Evolutionary conservation across 2,113 vertebrate species (phyloP).

Genomic region (Chloropsis cyanopogon): DNA sequence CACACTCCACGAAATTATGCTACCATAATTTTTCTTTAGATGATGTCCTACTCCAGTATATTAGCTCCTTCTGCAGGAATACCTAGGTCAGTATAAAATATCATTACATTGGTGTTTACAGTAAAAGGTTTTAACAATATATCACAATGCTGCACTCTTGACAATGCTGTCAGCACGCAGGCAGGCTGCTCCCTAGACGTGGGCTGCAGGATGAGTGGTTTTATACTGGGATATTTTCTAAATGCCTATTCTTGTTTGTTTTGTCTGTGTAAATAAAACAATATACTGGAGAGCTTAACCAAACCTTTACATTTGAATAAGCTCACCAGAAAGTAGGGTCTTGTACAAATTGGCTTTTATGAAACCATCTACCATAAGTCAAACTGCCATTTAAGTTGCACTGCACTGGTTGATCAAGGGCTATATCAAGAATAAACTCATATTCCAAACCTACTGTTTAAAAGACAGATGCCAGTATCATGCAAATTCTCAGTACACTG

Average conservation of each 20-base stretch:
- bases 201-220: not conserved
- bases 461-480: not conserved
- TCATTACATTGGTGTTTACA: not conserved
- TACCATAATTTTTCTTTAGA: not conserved
- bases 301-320: not conserved
- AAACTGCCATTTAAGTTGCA: not conserved
- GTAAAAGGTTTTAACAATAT: not conserved
- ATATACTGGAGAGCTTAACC: not conserved
- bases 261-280: not conserved
- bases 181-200: fast-evolving
- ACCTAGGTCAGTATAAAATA: not conserved
- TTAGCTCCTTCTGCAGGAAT: not conserved
- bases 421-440: not conserved
- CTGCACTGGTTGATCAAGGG: not conserved
- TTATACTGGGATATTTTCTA: not conserved
- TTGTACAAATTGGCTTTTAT: not conserved
- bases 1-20: not conserved
- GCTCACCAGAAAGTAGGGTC: not conserved
- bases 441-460: not conserved
- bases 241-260: not conserved
- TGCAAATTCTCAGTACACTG: not conserved
- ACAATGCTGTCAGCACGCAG: not conserved
- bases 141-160: not conserved
- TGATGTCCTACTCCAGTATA: not conserved
- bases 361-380: not conserved